A percentile compares a stretch with the other conserved stretches of the same genome.
phyloP scores from a whole-genome alignment of 2,797 vertebrate species.

The Acridotheres tristis region DNA sequence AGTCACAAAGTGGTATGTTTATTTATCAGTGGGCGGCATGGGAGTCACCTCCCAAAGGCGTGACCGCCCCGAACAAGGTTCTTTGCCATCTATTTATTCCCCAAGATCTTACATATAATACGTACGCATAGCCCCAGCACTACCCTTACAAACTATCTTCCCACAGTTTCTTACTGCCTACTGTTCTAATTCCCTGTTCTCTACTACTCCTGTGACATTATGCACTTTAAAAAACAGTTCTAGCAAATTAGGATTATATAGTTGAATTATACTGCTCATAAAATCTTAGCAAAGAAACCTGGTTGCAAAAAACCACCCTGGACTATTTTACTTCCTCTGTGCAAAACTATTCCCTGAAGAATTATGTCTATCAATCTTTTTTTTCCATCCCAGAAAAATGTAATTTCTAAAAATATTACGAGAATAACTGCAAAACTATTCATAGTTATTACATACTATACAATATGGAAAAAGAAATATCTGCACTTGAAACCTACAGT shows the following conservation, averaged over 20 bases:
- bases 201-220: background rate
- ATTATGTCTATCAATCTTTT: background rate
- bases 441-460: background rate
- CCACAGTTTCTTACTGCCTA: background rate
- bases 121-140: no score
- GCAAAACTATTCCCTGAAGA: background rate
- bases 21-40: no score
- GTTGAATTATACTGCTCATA: background rate
- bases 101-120: no score
- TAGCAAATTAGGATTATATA: background rate
- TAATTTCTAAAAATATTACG: background rate
- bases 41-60: no score
- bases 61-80: no score
- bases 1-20: no score
- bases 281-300: background rate
- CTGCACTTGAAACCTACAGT: background rate
- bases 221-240: fast-evolving
- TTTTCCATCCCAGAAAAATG: background rate
- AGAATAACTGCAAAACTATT: background rate
- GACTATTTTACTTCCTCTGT: background rate
- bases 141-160: no score
- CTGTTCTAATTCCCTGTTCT: background rate
- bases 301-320: background rate
- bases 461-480: background rate
- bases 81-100: no score